Conservation (phyloP, 2,888 invertebrate genomes). For the Heliconius aoede region DNA sequence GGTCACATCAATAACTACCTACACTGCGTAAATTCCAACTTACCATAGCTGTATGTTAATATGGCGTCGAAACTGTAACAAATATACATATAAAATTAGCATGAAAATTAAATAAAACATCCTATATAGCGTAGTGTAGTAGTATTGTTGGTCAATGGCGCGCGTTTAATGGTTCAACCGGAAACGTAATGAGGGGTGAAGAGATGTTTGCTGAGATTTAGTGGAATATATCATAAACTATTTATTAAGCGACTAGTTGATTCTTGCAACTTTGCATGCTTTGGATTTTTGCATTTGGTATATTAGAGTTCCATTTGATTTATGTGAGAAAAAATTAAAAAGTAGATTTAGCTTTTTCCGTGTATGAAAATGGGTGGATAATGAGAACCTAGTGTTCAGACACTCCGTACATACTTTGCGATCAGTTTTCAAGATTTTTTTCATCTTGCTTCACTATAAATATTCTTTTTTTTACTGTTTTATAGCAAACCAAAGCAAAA, state of each 20-base stretch:
- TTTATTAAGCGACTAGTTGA: not conserved
- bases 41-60: slow-evolving; percentile 40
- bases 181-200: not conserved
- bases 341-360: too few species aligned
- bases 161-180: slow-evolving; percentile 8
- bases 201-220: not conserved
- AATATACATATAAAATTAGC: slow-evolving; percentile 48
- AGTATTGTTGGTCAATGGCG: slow-evolving; percentile 26
- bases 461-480: too few species aligned
- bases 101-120: slow-evolving; percentile 45
- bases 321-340: too few species aligned
- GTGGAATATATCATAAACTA: not conserved
- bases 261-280: too few species aligned
- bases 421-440: too few species aligned
- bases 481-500: too few species aligned
- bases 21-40: slow-evolving; percentile 30
- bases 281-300: too few species aligned
- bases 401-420: too few species aligned
- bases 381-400: too few species aligned
- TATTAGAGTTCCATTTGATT: too few species aligned
- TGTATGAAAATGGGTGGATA: too few species aligned
- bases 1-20: slow-evolving; percentile 12
- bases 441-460: too few species aligned
- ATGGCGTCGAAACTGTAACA: slow-evolving; percentile 46
- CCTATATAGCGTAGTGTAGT: slow-evolving; percentile 10